Evolutionary conservation across 1,140 invertebrate species (phyloP), one percentile per base, ranked within the genome.

Genomic region (Thrips palmi): DNA sequence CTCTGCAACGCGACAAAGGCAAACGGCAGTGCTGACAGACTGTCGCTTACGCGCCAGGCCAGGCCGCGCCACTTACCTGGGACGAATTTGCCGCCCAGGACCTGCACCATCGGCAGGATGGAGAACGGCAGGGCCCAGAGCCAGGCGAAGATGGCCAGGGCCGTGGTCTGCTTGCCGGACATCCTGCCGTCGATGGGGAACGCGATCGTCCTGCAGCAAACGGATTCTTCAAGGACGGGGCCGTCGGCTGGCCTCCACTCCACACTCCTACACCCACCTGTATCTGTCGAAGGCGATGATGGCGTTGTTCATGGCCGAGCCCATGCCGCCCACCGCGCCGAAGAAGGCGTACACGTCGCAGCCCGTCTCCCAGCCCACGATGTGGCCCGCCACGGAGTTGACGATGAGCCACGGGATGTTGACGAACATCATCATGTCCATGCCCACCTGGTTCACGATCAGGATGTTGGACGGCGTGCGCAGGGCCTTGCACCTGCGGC

Each of bases 401-500:
- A 67, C 44, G 25, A 82, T 62, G 23, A 80, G 63, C 47, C 78
- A 54, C 0, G 75, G 75, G 59, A 79, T 78, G 48, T 82, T 76
- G n/a, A 68, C 3, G 61, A 72, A 68, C 76, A 80, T 81, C 45
- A 73, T 58, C 33, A 79, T 50, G 53, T 84, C 80, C 50, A 79
- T 76, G 11, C 83, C 41, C 0, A 80, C 78, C 44, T 83, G 57
- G 57, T 81, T 84, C 11, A 83, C 64, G 0, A 84, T 68, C 38
- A 84, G 74, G 57, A 82, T 68, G 55, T 85, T 85, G 23, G 79
- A 82, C 1, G 80, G 69, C 4, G 77, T 82, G 18, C 76, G 65
- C 28, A 85, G 54, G 12, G 64, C 66, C 52, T 79, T 81, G 0
- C 77, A 54, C 12, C 64, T 66, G 51, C 7, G 49, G 49, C 47